Evolutionary conservation across 2,113 vertebrate genomes (phyloP), one percentile per base, ranked within the genome.

Genomic region (Amazona guildingii): DNA sequence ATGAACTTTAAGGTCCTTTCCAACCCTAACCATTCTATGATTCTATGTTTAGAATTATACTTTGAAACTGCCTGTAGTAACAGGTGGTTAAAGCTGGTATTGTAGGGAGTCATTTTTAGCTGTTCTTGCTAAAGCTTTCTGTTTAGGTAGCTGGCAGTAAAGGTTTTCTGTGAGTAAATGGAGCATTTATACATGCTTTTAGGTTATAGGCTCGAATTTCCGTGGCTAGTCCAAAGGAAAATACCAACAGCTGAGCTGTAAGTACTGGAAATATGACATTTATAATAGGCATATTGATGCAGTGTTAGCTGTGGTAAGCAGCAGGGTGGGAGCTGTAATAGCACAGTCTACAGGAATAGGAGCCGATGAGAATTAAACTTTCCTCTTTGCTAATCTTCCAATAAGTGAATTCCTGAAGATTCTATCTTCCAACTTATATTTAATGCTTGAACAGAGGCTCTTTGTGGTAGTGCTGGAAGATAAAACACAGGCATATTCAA

Each of bases 191-290:
- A 66, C 61, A 79, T 64, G 39, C 73, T 92, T 94, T 93, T 92
- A 78, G 52, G 52, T 91, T 95, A 92, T 49, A 88, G 55, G 33
- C 76, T 94, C 88, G 86, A 82, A 90, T 95, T 81, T 89, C 81
- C 88, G 62, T 59, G 83, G 43, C 91, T 86, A 81, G 91, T 76
- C 61, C 66, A 84, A 93, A 95, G 90, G 77, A 89, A 97, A 97
- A 92, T 79, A 51, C 90, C 86, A 96, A 77, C 88, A 89, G 92
- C 81, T 55, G 57, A 97, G 77, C 64, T 88, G 78, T 90, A 96
- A 83, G 92, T 82, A 69, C 95, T 95, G 68, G 92, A 96, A 97
- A 97, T 88, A 92, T 67, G 81, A 90, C 83, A 78, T 82, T 93
- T 92, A 92, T 94, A 96, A 88, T 69, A 87, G 89, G 64, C 59